Evolutionary conservation across 2,113 vertebrate species (phyloP).

Genomic region (Polypterus senegalus): DNA sequence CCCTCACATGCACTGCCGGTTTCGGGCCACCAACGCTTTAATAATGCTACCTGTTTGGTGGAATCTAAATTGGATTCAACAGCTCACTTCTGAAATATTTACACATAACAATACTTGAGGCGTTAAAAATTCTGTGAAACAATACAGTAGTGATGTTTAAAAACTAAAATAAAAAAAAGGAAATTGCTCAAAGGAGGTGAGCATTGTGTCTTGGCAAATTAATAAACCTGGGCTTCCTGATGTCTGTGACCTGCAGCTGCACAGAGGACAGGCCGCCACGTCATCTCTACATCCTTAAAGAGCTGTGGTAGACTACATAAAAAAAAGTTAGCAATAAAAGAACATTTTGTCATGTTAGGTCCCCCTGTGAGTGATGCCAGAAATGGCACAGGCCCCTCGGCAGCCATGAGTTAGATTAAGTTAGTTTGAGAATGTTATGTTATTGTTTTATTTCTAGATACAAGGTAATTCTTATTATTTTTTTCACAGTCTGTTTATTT

Average conservation of each 20-base stretch:
- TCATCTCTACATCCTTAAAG: background rate
- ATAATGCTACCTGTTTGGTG: no score
- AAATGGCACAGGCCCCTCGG: no score
- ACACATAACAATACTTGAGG: constrained; percentile 14
- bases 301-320: background rate
- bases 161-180: no score
- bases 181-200: constrained; percentile 12
- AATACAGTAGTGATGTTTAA: constrained; percentile 12
- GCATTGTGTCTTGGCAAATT: constrained; percentile 20
- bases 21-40: no score
- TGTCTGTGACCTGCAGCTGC: constrained; percentile 16
- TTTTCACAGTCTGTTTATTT: no score
- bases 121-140: constrained; percentile 18
- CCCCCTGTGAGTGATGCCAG: no score
- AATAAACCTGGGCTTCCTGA: constrained; percentile 25
- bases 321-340: background rate
- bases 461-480: no score
- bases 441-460: no score
- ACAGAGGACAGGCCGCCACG: background rate
- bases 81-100: constrained; percentile 21
- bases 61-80: background rate
- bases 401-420: no score
- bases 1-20: no score
- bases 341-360: no score
- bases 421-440: no score